Percentiles rank a stretch among this genome's conserved stretches.
phyloP scores from a whole-genome alignment of 2,113 vertebrate genomes.

The Cervus canadensis region DNA sequence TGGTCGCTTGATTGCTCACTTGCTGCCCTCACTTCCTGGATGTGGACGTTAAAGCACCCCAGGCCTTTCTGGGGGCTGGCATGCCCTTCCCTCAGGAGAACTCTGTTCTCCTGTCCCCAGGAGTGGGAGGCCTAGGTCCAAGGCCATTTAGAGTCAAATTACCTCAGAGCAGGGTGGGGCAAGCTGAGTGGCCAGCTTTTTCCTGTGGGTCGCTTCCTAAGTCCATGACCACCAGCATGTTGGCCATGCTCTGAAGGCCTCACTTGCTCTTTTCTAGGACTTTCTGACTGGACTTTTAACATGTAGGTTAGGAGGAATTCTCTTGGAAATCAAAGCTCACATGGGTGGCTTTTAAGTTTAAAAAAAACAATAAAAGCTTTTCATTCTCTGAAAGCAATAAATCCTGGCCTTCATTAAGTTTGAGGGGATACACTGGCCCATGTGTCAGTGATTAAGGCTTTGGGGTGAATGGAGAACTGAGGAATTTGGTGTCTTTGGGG shows the following conservation, averaged over 20 bases:
- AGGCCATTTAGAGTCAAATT: neutral
- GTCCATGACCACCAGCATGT: neutral
- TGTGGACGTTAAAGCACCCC: neutral
- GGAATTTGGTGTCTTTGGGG: constrained; percentile 33
- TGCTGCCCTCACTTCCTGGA: neutral
- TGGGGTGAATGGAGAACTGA: constrained; percentile 5
- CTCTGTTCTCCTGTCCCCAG: neutral
- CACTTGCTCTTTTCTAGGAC: neutral
- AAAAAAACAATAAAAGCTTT: neutral
- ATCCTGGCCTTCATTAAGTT: constrained; percentile 41
- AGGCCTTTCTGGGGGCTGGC: neutral
- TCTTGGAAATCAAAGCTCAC: constrained; percentile 38
- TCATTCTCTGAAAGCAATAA: constrained; percentile 44
- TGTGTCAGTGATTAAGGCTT: constrained; percentile 55
- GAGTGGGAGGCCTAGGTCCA: neutral
- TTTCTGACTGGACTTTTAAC: neutral
- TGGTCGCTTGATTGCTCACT: neutral
- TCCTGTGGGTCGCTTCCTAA: neutral
- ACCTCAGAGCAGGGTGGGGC: rapidly evolving
- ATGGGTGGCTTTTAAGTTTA: constrained; percentile 39
- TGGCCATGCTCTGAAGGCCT: neutral
- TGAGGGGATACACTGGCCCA: neutral
- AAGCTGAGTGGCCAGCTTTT: neutral
- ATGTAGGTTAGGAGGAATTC: neutral
- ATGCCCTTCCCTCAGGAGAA: neutral